A percentile compares a stretch with the other conserved stretches of the same genome.
Conservation (phyloP, 2,888 invertebrate species). For the Nymphalis c-album region DNA sequence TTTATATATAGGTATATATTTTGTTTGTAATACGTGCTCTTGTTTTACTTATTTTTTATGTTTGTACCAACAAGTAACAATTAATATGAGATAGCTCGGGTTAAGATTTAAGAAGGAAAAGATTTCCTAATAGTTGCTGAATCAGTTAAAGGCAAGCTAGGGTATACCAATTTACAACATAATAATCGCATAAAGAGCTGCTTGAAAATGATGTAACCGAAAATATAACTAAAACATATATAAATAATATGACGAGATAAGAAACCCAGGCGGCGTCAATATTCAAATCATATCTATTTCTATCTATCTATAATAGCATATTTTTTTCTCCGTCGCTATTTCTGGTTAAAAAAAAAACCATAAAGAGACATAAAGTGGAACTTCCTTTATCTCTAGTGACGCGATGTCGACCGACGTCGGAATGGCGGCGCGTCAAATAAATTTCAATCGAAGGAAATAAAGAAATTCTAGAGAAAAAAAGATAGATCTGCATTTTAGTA, state of each 20-base stretch:
- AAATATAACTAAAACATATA: neutral
- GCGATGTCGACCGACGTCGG: constrained; percentile 6
- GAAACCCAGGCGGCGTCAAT: neutral
- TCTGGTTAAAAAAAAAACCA: neutral
- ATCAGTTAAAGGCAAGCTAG: too few species aligned
- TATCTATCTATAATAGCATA: neutral
- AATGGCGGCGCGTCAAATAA: constrained; percentile 12
- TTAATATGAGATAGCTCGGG: neutral
- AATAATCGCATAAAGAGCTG: too few species aligned
- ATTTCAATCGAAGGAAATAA: constrained; percentile 11
- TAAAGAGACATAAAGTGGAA: constrained; percentile 8
- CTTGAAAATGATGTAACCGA: too few species aligned
- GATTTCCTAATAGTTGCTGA: neutral
- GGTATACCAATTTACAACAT: too few species aligned
- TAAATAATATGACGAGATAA: neutral
- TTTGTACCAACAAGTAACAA: neutral
- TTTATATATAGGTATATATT: too few species aligned
- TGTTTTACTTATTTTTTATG: neutral
- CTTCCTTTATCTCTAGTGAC: constrained; percentile 9
- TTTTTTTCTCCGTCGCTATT: neutral
- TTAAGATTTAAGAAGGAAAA: neutral
- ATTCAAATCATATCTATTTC: neutral
- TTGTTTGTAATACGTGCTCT: too few species aligned
- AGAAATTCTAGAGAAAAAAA: constrained; percentile 2
- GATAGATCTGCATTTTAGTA: neutral